Conservation (phyloP, 2,113 vertebrate species). For the Myodes glareolus region DNA sequence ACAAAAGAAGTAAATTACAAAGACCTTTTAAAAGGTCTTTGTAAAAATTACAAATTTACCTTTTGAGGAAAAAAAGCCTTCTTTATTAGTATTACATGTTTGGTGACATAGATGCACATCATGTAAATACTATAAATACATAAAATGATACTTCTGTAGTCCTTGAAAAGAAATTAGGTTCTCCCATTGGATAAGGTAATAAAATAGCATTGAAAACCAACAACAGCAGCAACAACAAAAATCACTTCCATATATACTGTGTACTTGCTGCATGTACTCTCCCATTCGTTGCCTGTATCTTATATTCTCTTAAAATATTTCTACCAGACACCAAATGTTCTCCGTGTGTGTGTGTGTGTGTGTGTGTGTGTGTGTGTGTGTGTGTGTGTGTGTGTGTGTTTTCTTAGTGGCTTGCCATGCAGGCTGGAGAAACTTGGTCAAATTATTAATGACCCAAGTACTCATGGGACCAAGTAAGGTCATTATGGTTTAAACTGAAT, state of each 20-base stretch:
- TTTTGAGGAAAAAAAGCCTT: neutral
- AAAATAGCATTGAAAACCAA: neutral
- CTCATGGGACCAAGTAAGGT: neutral
- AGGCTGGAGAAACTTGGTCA: neutral
- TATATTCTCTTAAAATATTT: neutral
- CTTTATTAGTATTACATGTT: neutral
- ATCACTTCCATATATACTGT: neutral
- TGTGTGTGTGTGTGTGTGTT: neutral
- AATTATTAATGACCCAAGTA: neutral
- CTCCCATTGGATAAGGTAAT: neutral
- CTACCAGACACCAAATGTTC: neutral
- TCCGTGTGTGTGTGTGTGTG: neutral
- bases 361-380: neutral
- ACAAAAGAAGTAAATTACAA: neutral
- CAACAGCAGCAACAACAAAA: no score
- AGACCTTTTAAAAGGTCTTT: no score
- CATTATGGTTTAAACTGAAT: neutral
- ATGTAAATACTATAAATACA: neutral
- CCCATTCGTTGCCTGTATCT: neutral
- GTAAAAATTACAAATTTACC: no score
- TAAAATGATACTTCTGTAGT: slow-evolving; percentile 3
- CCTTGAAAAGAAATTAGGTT: neutral
- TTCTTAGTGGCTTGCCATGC: neutral
- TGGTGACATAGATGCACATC: neutral
- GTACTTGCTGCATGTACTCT: neutral